Evolutionary conservation across 2,888 invertebrate genomes (phyloP).

Genomic region (Tridacna gigas): DNA sequence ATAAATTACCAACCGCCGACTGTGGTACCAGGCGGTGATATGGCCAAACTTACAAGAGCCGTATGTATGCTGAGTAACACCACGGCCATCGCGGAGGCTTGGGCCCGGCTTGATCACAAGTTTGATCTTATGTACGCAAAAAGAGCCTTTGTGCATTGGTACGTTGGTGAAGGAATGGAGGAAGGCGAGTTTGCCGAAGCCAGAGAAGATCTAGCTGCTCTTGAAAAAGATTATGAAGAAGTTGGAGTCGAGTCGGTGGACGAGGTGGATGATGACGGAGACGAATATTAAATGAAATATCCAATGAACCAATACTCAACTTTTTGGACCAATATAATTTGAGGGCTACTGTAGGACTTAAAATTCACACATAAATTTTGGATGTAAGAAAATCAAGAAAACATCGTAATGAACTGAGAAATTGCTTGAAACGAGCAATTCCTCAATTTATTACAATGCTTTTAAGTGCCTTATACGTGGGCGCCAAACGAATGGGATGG

Average conservation of each 20-base stretch:
- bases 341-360: no score
- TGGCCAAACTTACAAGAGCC: not conserved
- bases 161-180: not conserved
- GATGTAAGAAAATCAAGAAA: no score
- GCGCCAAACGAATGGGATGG: no score
- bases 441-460: no score
- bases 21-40: not conserved
- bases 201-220: not conserved
- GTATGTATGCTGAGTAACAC: constrained; percentile 1
- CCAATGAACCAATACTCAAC: no score
- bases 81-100: not conserved
- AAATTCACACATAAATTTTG: no score
- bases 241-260: not conserved
- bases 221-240: not conserved
- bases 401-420: no score
- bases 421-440: no score
- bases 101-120: not conserved
- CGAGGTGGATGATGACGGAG: not conserved
- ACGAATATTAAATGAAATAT: not conserved
- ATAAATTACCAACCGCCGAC: not conserved
- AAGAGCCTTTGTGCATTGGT: not conserved
- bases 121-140: not conserved
- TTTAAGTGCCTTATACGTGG: no score
- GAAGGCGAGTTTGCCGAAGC: not conserved
- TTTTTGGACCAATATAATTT: no score